Percentiles rank a stretch among this genome's conserved stretches.
These are phyloP conservation scores for Sesia apiformis DNA, from an alignment of 2,888 invertebrate species.

Conservation along the genomic window DNA sequence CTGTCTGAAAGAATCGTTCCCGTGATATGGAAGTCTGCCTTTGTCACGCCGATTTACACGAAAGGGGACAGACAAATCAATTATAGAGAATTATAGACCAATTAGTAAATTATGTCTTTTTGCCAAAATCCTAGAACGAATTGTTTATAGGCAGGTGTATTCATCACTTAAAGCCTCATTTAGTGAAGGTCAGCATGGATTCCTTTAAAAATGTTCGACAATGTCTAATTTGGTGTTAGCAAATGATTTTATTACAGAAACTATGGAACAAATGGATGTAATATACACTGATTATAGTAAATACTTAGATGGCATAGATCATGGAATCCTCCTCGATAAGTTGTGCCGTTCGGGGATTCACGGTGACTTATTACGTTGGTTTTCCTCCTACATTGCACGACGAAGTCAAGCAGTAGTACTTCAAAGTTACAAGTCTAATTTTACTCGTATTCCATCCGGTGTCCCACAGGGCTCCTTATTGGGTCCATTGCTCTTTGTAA, in stretches of 20 bases:
- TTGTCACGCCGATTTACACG: not conserved
- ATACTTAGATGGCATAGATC: not conserved
- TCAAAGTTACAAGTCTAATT: not conserved
- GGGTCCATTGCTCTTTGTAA: not conserved
- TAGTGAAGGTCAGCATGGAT: not conserved
- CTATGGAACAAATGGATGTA: not conserved
- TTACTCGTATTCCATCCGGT: not conserved
- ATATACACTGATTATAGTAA: not conserved
- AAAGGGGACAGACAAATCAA: not conserved
- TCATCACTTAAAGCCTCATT: not conserved
- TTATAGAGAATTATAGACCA: not conserved
- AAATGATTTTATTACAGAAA: not conserved
- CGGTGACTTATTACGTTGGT: not conserved
- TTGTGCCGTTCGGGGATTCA: not conserved
- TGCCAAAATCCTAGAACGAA: not conserved
- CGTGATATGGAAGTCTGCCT: not conserved
- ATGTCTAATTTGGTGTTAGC: not conserved
- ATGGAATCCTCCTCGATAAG: not conserved
- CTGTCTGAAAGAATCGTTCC: not conserved
- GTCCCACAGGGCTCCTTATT: constrained; percentile 1
- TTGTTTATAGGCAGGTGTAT: not conserved
- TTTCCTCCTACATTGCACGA: not conserved
- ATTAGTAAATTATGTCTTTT: not conserved
- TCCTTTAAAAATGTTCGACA: not conserved
- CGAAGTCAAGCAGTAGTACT: not conserved